Evolutionary conservation across 2,797 vertebrate genomes (phyloP), one percentile per base, ranked within the genome.

Genomic region (Eidolon dupreanum): DNA sequence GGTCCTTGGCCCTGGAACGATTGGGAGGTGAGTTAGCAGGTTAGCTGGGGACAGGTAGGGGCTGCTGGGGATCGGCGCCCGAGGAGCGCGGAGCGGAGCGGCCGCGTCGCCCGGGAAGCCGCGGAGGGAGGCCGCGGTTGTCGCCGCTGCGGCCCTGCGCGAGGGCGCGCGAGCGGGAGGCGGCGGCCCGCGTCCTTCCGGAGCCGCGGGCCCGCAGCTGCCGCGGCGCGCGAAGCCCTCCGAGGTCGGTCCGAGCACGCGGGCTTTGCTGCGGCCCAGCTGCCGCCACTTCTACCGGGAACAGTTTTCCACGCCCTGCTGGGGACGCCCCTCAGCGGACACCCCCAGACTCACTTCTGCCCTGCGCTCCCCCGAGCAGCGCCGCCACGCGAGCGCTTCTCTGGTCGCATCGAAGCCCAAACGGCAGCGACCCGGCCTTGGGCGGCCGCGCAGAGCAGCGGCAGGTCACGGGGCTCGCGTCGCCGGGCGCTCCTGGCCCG

Each of bases 361-460:
- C 95, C 90, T n/a, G 92, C 68, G 71, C 91, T 95, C 95, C 46
- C 89, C 95, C 90, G 97, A 6, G 97, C 96, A 97, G 98, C 95
- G 93, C 97, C 28, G 95, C 98, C 97, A 97, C 96, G 87, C 95
- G 97, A 91, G 98, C 96, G 97, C 98, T 97, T 98, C 24, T 97
- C 96, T 96, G 98, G 98, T 98, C 98, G 98, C 98, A 95, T 94
- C 94, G 97, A 98, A 97, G 98, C 97, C 97, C 97, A 97, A 94
- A 97, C 95, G 97, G 97, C 46, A 12, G 96, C 94, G 94, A 95
- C 97, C 98, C 94, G 97, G 98, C 97, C 97, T 95, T 96, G 95
- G 97, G 97, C 98, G 95, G 97, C 97, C 97, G 97, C 98, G 97
- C 97, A 82, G 97, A 88, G 97, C 97, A 96, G 98, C 97, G 97